Evolutionary conservation across 2,113 vertebrate genomes (phyloP).

Genomic region (Ciconia boyciana): DNA sequence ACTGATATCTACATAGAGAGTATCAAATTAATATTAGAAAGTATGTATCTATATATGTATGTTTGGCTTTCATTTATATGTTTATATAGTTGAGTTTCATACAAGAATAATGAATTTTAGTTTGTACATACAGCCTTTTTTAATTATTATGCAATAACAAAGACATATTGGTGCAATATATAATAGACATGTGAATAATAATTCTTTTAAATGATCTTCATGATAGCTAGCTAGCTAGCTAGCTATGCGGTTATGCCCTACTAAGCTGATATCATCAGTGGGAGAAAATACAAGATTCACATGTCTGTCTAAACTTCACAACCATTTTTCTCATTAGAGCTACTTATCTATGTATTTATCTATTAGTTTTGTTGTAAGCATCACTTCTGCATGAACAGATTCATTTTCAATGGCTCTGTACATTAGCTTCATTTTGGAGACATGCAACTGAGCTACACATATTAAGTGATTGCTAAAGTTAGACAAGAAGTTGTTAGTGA

Average conservation of each 20-base stretch:
- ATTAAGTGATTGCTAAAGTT: not conserved
- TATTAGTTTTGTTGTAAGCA: not conserved
- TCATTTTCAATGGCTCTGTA: not conserved
- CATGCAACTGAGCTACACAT: fast-evolving
- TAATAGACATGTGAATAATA: not conserved
- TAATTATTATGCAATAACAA: not conserved
- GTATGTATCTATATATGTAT: no score
- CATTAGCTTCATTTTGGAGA: not conserved
- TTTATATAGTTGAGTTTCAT: not conserved
- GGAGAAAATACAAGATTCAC: not conserved
- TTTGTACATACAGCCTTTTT: not conserved
- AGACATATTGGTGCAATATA: not conserved
- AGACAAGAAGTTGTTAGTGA: not conserved
- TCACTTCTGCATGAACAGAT: not conserved
- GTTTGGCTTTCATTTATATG: not conserved
- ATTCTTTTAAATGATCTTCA: not conserved
- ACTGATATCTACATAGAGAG: not conserved
- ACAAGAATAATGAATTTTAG: not conserved
- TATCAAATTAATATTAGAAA: not conserved
- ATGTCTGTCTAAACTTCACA: not conserved
- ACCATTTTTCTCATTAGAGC: not conserved
- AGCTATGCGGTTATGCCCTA: not conserved
- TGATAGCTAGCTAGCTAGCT: not conserved
- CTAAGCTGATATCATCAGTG: not conserved
- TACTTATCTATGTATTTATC: not conserved